These are phyloP conservation scores for Dromas ardeola DNA, from an alignment of 2,113 vertebrate species.

Conservation along the genomic window DNA sequence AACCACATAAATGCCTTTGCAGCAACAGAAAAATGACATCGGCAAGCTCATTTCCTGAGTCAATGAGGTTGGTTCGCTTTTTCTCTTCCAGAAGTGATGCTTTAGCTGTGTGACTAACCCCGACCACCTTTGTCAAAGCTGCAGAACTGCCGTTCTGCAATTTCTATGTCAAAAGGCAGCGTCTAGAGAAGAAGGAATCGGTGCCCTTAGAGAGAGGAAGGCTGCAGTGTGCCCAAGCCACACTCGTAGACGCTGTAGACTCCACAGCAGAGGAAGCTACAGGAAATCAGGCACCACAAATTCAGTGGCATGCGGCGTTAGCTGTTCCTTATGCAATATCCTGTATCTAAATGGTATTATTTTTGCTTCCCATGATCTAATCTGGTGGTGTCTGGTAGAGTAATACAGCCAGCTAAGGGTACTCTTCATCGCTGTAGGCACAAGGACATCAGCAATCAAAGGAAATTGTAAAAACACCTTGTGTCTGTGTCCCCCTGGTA, in stretches of 20 bases:
- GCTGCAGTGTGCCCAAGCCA: not conserved
- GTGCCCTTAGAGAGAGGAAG: not conserved
- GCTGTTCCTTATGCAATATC: conserved; percentile 30
- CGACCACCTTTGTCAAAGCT: not conserved
- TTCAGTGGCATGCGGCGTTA: not conserved
- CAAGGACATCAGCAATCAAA: not conserved
- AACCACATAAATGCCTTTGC: not conserved
- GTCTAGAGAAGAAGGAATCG: not conserved
- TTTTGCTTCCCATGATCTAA: conserved; percentile 22
- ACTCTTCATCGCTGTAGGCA: not conserved
- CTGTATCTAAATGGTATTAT: conserved; percentile 28
- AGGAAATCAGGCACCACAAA: conserved; percentile 36
- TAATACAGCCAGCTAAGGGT: not conserved
- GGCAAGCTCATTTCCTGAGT: not conserved
- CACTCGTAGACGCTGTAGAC: not conserved
- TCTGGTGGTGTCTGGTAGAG: not conserved
- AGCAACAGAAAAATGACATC: not conserved
- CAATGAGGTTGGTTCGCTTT: not conserved
- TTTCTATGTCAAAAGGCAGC: not conserved
- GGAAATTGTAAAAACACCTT: not conserved
- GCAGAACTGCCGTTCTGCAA: not conserved
- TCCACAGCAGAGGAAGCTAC: not conserved
- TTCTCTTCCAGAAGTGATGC: not conserved
- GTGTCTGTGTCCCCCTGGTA: not conserved
- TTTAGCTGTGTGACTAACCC: not conserved